Evolutionary conservation across 1,140 invertebrate species (phyloP), one percentile per base, ranked within the genome.

Genomic region (Trichoplusia ni): DNA sequence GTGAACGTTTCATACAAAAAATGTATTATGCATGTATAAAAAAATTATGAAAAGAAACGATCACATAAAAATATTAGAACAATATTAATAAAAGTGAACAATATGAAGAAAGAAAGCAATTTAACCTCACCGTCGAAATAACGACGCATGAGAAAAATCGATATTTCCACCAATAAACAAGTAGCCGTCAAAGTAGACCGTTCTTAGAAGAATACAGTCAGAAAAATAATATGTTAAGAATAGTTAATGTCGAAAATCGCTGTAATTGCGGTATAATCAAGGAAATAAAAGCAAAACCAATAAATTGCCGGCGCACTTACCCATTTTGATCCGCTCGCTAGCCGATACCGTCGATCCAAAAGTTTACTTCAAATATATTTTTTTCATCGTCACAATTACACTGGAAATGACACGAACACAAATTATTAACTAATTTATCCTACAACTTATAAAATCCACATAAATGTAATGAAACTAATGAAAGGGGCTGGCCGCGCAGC

Each of bases 81-180:
- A n/a, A n/a, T n/a, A n/a, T n/a, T n/a, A n/a, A n/a, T n/a, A n/a
- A n/a, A 29, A 33, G 29, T 33, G 11, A 11, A 3, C 6, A 31
- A 14, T 9, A 7, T 6, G 9, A 33, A 18, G 16, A 51, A 51
- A n/a, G 14, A 9, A 51, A 33, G 18, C 11, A 60, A 54, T 74
- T 70, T 71, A 70, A 74, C 64, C 66, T 65, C 53, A 67, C 46
- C 47, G 59, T 53, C 25, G 67, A 54, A 62, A 54, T 25, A 51
- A 47, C 53, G 68, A 73, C 72, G 79, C 78, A 77, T 79, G 77
- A 78, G 70, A 84, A 86, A 88, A 89, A 89, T 89, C 86, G 76
- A 89, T 89, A 89, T 64, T 82, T 84, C 61, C 58, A 71, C 80
- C 82, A 86, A 77, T 61, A 77, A 77, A 78, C 64, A 77, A 64